Evolutionary conservation across 2,113 vertebrate genomes (phyloP), one percentile per base, ranked within the genome.

Genomic region (Petrocephalus zakoni): DNA sequence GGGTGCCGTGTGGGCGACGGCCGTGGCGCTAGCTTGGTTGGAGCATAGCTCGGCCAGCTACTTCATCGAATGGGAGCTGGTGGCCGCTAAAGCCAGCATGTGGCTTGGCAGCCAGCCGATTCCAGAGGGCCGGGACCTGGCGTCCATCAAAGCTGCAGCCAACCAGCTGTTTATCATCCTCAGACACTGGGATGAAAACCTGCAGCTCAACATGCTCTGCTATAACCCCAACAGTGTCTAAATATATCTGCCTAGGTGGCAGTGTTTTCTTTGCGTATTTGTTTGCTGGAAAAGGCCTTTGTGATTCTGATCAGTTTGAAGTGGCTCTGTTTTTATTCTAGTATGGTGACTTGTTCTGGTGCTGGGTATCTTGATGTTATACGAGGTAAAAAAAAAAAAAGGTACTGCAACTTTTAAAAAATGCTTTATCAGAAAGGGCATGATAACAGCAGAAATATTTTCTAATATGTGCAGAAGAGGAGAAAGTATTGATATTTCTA

Each of bases 161-260:
- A 97, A 97, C 91, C 98, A 99, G 94, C 97, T 99, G 21, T 99
- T 99, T 3, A 97, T 99, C 91, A 96, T 99, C 88, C 97, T 99
- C 90, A 94, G 97, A 81, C 98, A 99, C 94, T 99, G 98, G 98
- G 96, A 99, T 29, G 97, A 99, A 64, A 99, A 97, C 92, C 96
- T 99, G 89, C 97, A 99, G 90, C 96, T 99, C 91, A 97, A 98
- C 89, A 94, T 99, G 96, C 96, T 99, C 19, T 99, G 98, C 91
- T 99, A 99, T 93, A 97, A 99, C 94, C 98, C 98, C 0, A 96
- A 96, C 93, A 96, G 96, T 0, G 94, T 98, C 90, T 99, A 94
- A 92, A 37, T 58, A 19, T 46, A 55, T 0, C 19, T 34, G 25
- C 51, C 1, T 56, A 29, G 37, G 0, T 22, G 46, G 51, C 8